A percentile compares a stretch with the other conserved stretches of the same genome.
phyloP scores from a whole-genome alignment of 1,140 invertebrate species.

The Drosophila gunungcola region DNA sequence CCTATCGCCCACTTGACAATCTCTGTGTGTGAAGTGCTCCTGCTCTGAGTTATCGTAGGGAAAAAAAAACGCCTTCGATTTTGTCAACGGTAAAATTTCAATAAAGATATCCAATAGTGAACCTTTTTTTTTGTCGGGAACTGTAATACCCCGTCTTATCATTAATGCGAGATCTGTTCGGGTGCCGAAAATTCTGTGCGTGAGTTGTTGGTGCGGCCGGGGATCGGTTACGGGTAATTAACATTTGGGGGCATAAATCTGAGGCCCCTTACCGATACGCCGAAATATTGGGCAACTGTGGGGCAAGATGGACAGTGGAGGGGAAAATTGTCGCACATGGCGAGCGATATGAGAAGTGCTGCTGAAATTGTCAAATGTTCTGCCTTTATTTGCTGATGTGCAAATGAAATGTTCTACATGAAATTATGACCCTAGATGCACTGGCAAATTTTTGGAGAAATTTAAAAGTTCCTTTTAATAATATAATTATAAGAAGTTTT shows the following conservation, averaged over 20 bases:
- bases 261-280: constrained; percentile 41
- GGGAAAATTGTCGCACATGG: constrained; percentile 25
- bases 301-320: background rate
- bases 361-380: constrained; percentile 34
- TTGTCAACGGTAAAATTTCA: constrained; percentile 46
- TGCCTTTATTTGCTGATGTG: constrained; percentile 16
- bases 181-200: constrained; percentile 25
- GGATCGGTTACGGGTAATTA: constrained; percentile 78
- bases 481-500: too few relatives aligned
- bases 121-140: constrained; percentile 14
- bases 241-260: constrained; percentile 77
- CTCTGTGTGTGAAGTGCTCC: constrained; percentile 3
- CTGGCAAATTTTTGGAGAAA: too few relatives aligned
- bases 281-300: constrained; percentile 7
- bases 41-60: constrained; percentile 23
- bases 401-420: constrained; percentile 36
- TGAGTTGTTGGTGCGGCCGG: constrained; percentile 44
- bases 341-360: constrained; percentile 19
- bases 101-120: constrained; percentile 26
- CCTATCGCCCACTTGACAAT: constrained; percentile 15
- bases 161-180: background rate
- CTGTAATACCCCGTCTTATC: constrained; percentile 39
- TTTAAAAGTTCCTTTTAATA: too few relatives aligned
- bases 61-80: constrained; percentile 36
- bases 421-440: constrained; percentile 24